A percentile compares a stretch with the other conserved stretches of the same genome.
These are phyloP conservation scores for Rhinolophus sinicus DNA, from an alignment of 2,113 vertebrate species.

Conservation along the genomic window DNA sequence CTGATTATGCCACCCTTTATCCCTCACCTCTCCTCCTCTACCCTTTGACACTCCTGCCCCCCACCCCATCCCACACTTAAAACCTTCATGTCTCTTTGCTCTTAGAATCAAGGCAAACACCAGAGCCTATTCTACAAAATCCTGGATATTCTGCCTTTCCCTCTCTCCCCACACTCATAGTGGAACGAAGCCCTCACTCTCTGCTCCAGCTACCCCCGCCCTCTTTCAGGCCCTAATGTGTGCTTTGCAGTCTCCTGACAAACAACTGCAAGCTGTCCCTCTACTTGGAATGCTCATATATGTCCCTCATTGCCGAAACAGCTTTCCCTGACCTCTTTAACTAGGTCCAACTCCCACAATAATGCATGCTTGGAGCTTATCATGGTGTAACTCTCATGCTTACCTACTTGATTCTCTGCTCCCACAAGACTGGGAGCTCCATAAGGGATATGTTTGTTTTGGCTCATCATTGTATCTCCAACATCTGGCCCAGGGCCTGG, in stretches of 20 bases:
- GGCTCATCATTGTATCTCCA: background rate
- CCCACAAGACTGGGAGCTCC: background rate
- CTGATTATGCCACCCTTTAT: background rate
- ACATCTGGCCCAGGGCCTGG: background rate
- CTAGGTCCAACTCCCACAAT: background rate
- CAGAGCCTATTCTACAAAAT: background rate
- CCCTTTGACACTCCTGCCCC: too few relatives aligned
- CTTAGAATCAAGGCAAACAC: background rate
- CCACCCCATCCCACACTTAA: background rate
- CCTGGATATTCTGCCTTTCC: background rate
- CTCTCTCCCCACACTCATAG: background rate
- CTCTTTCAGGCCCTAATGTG: background rate
- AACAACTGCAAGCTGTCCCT: rapidly evolving
- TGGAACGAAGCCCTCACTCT: background rate
- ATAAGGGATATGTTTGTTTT: background rate
- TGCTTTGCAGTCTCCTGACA: background rate
- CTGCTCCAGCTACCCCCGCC: too few relatives aligned
- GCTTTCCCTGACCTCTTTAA: background rate
- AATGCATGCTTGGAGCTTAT: background rate
- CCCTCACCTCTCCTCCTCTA: background rate
- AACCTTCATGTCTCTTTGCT: background rate
- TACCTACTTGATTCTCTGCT: background rate
- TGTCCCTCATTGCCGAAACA: background rate
- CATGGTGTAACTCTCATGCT: background rate
- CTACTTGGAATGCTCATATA: background rate